Evolutionary conservation across 2,888 invertebrate genomes (phyloP), one percentile per base, ranked within the genome.

Genomic region (Leptopilina drosophilae): DNA sequence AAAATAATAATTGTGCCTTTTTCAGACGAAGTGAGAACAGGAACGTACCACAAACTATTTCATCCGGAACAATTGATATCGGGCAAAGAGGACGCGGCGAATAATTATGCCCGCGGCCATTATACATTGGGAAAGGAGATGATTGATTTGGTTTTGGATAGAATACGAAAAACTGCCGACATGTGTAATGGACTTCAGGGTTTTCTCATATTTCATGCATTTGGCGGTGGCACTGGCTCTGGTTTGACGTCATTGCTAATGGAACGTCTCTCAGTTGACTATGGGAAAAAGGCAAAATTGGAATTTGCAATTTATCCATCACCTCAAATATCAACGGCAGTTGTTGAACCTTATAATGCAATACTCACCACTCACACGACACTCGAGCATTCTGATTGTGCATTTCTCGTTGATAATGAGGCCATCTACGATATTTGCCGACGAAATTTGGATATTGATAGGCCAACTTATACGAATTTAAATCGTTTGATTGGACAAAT

Each of bases 341-440:
- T 96, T 3, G 96, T 96, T 69, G 96, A 96, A 92, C 98, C 98
- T 0, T 98, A 98, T 94, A 98, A 98, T 92, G 97, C 98, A 0
- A 97, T 98, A 89, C 92, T 98, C 84, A 98, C 97, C 20, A 98
- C 98, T 7, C 98, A 98, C 93, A 98, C 97, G 1, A 97, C 97
- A 0, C 85, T 93, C 14, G 95, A 95, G 87, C 95, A 94, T 86
- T 94, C 94, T 0, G 94, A 95, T 86, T 95, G 94, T 87, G 94
- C 94, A 53, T 95, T 95, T 86, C 94, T 95, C 93, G 93, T 92
- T 15, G 92, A 92, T 84, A 92, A 92, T 85, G 92, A 92, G 83
- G 92, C 92, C 15, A 92, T 92, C 78, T 93, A 94, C 92, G 89
- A 95, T 92, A 92, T 92, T 92, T 95, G 95, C 89, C 80, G 87